Base-by-base conservation (phyloP, 2,888 invertebrate species). In the Cerastis leucographa region DNA sequence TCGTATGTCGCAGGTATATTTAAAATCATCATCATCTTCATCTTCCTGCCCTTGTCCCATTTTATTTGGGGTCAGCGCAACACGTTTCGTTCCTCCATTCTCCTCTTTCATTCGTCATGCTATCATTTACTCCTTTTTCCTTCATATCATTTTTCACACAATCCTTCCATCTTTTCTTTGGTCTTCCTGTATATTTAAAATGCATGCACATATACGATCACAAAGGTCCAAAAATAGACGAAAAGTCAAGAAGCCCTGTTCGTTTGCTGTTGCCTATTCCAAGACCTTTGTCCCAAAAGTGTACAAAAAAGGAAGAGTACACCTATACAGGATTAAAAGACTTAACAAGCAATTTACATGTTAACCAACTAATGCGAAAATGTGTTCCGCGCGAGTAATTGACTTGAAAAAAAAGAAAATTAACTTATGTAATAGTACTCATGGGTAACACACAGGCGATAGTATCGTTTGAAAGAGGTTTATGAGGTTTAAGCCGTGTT, bases 291-390 rank as follows among this genome's bases (percentile, higher is more conserved):
- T 14, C 22, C n/a, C 3, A 66, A 46, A 71, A 59, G 56, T 2
- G 0, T 40, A 54, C 4, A 35, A 62, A 61, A 51, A 42, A 22
- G 0, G 6, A 12, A 22, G 4, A 4, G 11, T 62, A n/a, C 62
- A 8, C 29, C 19, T 69, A 40, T 54, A 22, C 42, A 66, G 54
- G 17, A 66, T 76, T 69, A 68, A 65, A 70, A 67, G 74, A 56
- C 68, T 69, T 72, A 61, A 65, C 71, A 74, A 67, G 64, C 64
- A 79, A 82, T 82, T 83, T 79, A 74, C 83, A 82, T 82, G 79
- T 74, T 74, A 75, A 82, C 75, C 51, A 83, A 79, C 64, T 68
- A 82, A 75, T 79, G 49, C 14, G 46, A 79, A 75, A 82, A 82
- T 75, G 74, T 79, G 59, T 80, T 83, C 40, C 80, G 22, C 54